Conservation (phyloP, 2,888 invertebrate species). For the Rutpela maculata region DNA sequence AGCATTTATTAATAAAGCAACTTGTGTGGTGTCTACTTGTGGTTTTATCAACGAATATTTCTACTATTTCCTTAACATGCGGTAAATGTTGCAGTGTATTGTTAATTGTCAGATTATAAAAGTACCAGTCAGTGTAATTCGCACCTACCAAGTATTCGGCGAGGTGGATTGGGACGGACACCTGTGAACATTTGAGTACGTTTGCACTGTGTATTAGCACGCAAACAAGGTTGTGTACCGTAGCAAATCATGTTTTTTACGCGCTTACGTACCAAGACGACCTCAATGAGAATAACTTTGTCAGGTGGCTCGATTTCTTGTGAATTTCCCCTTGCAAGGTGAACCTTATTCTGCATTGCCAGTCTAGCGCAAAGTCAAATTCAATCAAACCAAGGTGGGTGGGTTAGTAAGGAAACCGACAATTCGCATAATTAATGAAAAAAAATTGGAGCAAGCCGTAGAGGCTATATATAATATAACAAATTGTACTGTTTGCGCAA, state of each 20-base stretch:
- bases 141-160: constrained; percentile 25
- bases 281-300: constrained; percentile 54
- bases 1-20: no score
- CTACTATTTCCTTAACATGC: neutral
- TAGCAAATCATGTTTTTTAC: constrained; percentile 58
- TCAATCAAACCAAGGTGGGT: constrained; percentile 1
- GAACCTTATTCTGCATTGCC: constrained; percentile 39
- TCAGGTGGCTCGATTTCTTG: constrained; percentile 48
- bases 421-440: neutral
- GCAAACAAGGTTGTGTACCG: constrained; percentile 59
- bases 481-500: no score
- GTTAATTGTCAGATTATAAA: constrained; percentile 17
- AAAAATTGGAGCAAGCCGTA: neutral
- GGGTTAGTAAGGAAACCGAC: neutral
- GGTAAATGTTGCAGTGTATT: neutral
- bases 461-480: no score
- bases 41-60: no score
- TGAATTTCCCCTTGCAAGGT: constrained; percentile 41
- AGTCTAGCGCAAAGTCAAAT: constrained; percentile 16
- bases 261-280: constrained; percentile 51
- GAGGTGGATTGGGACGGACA: constrained; percentile 54
- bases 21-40: no score
- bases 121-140: constrained; percentile 13
- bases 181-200: constrained; percentile 59
- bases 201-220: constrained; percentile 58